Percentiles rank a stretch among this genome's conserved stretches.
These are phyloP conservation scores for Tylochromis polylepis DNA, from an alignment of 2,113 vertebrate genomes.

Conservation along the genomic window DNA sequence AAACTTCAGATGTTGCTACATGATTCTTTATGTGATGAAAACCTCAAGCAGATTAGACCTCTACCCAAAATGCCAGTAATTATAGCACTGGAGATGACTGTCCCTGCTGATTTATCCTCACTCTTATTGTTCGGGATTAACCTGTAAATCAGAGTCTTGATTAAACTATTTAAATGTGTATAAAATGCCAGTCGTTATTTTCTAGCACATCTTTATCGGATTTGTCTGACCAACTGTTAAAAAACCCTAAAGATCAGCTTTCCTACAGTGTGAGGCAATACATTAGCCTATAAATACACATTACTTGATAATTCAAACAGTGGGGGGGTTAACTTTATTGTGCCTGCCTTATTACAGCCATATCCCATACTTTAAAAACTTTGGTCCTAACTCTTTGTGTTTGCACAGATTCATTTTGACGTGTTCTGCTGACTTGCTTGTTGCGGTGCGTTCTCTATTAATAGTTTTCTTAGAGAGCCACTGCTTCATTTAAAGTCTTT, in stretches of 20 bases:
- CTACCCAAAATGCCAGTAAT: not conserved
- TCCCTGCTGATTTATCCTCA: not conserved
- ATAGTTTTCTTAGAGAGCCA: not conserved
- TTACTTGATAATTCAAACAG: not conserved
- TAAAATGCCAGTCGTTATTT: not conserved
- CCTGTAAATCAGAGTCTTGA: not conserved
- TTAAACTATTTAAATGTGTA: not conserved
- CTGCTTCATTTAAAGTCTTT: not conserved
- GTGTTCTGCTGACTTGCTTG: not conserved
- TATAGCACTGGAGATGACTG: not conserved
- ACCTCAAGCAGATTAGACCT: not conserved
- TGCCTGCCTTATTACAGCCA: not conserved
- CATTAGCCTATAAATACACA: not conserved
- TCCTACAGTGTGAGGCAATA: not conserved
- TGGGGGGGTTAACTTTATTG: not conserved
- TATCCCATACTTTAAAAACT: not conserved
- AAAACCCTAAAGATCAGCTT: not conserved
- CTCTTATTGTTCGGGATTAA: not conserved
- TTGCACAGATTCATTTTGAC: not conserved
- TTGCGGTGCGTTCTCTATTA: not conserved
- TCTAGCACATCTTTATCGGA: fast-evolving
- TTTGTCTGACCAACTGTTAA: not conserved
- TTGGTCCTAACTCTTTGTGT: not conserved
- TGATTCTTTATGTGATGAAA: not conserved
- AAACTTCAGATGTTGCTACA: not conserved